Evolutionary conservation across 1,140 invertebrate genomes (phyloP).

Genomic region (Bombus soroeensis): DNA sequence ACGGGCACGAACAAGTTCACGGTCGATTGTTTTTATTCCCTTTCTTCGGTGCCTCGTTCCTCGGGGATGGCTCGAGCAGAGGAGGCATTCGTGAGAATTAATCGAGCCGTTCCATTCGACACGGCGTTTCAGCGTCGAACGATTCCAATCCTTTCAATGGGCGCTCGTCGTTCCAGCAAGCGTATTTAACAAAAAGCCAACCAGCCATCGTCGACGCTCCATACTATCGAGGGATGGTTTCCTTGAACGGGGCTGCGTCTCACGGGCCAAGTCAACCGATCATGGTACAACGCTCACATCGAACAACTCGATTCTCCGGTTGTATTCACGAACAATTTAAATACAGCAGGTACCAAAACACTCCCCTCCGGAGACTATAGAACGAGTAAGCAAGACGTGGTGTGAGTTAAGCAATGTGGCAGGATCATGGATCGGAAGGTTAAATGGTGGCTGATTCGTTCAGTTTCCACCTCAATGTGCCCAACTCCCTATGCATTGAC

Average conservation of each 20-base stretch:
- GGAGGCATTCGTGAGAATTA: constrained; percentile 45
- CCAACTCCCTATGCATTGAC: neutral
- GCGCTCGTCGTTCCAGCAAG: neutral
- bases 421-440: constrained; percentile 33
- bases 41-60: neutral
- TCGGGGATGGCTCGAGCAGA: neutral
- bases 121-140: constrained; percentile 27
- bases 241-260: neutral
- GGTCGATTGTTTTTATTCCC: constrained; percentile 50
- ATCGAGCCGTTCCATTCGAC: constrained; percentile 38
- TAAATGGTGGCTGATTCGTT: constrained; percentile 41
- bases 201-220: neutral
- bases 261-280: neutral
- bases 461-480: constrained; percentile 11
- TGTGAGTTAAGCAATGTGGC: neutral
- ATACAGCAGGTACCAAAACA: neutral
- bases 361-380: neutral
- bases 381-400: neutral
- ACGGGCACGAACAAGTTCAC: constrained; percentile 42
- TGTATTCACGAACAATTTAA: neutral
- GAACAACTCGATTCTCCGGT: neutral
- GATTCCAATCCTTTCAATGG: constrained; percentile 19
- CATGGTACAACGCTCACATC: neutral
- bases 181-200: constrained; percentile 23
- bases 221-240: neutral